Percentiles rank a stretch among this genome's conserved stretches.
Evolutionary conservation across 2,113 vertebrate genomes (phyloP).

Genomic region (Aegithalos caudatus): DNA sequence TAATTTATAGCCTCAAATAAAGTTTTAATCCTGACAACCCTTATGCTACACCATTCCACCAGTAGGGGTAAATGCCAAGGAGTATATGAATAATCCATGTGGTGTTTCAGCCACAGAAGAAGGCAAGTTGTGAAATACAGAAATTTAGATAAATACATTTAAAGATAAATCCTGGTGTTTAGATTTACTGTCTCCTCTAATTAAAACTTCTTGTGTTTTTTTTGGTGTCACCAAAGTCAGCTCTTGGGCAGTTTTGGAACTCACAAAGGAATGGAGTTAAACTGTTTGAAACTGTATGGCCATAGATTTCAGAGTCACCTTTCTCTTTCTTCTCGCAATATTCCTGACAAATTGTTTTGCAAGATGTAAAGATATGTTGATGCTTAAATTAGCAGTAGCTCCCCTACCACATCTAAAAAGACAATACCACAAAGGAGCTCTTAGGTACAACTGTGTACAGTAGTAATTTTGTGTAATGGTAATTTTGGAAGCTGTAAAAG

Average conservation of each 20-base stretch:
- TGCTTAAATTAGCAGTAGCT: not conserved
- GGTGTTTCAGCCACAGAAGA: not conserved
- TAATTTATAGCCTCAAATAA: not conserved
- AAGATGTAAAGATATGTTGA: not conserved
- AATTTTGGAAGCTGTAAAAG: not conserved
- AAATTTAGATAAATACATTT: not conserved
- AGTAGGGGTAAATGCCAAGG: not conserved
- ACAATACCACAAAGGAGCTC: not conserved
- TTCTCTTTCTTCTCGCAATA: not conserved
- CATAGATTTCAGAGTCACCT: not conserved
- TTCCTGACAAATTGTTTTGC: not conserved
- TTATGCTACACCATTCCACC: not conserved
- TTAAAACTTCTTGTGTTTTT: not conserved
- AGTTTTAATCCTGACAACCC: not conserved
- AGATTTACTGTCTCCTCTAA: not conserved
- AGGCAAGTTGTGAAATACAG: not conserved
- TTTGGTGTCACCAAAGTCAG: not conserved
- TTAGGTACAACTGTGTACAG: rapidly evolving
- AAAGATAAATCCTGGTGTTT: not conserved
- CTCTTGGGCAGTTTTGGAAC: not conserved
- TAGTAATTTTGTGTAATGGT: not conserved
- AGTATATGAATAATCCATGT: not conserved
- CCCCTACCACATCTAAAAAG: not conserved
- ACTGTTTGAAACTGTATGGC: not conserved
- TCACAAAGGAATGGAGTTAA: not conserved